A percentile compares a stretch with the other conserved stretches of the same genome.
These are phyloP conservation scores for Drosophila limbata DNA, from an alignment of 2,888 invertebrate species.

Conservation along the genomic window DNA sequence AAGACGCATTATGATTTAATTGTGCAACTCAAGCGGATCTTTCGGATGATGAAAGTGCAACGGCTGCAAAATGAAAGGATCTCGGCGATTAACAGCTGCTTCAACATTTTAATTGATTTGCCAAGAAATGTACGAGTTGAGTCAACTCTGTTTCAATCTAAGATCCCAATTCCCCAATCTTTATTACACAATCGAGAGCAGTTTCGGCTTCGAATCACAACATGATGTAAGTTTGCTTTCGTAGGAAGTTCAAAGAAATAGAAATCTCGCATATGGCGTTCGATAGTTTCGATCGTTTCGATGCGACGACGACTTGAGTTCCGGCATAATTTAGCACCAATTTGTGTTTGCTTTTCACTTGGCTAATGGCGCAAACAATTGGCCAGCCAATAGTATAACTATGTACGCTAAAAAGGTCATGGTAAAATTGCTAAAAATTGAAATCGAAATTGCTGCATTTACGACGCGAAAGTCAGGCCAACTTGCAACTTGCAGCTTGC, in stretches of 20 bases:
- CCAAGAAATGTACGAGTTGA: slow-evolving; percentile 42
- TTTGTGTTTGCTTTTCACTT: slow-evolving; percentile 77
- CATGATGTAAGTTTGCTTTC: slow-evolving; percentile 59
- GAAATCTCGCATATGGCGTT: slow-evolving; percentile 50
- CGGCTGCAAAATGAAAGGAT: slow-evolving; percentile 67
- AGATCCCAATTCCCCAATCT: slow-evolving; percentile 37
- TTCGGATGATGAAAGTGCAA: slow-evolving; percentile 49
- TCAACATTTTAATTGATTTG: slow-evolving; percentile 46
- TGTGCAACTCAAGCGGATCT: slow-evolving; percentile 46
- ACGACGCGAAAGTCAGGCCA: slow-evolving; percentile 67
- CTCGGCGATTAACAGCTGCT: slow-evolving; percentile 40
- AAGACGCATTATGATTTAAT: slow-evolving; percentile 67
- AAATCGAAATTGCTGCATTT: slow-evolving; percentile 77
- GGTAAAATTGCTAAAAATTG: slow-evolving; percentile 77
- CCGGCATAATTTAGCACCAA: slow-evolving; percentile 80
- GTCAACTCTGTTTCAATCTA: slow-evolving; percentile 36
- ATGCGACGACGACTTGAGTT: slow-evolving; percentile 55
- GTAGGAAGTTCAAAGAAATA: slow-evolving; percentile 20
- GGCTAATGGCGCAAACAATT: slow-evolving; percentile 70
- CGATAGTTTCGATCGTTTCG: slow-evolving; percentile 32
- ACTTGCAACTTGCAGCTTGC: slow-evolving; percentile 19
- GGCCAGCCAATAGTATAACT: slow-evolving; percentile 37
- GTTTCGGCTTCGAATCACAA: slow-evolving; percentile 1
- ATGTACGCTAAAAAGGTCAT: slow-evolving; percentile 67
- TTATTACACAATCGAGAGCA: slow-evolving; percentile 56